Evolutionary conservation across 2,888 invertebrate species (phyloP).

Genomic region (Habroteleia sp.): DNA sequence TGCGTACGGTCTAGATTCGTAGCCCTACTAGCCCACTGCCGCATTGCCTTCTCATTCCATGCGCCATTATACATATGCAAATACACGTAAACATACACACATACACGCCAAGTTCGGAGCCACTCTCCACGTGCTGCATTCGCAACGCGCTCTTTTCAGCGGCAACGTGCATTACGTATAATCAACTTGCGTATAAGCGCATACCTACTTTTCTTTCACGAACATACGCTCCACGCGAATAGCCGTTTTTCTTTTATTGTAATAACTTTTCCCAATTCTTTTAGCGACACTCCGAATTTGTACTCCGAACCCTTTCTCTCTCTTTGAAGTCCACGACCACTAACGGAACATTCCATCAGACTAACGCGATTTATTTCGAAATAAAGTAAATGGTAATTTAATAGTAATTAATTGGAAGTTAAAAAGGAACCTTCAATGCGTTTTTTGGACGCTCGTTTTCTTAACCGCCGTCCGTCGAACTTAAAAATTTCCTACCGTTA

Average conservation of each 20-base stretch:
- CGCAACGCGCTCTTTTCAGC: conserved; percentile 54
- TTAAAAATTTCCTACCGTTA: no score
- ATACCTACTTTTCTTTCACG: conserved; percentile 16
- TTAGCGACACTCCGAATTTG: background rate
- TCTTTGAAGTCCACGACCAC: background rate
- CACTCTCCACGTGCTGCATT: conserved; percentile 61
- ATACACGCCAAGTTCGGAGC: conserved; percentile 26
- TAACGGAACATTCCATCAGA: background rate
- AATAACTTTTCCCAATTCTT: background rate
- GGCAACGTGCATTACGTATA: conserved; percentile 51
- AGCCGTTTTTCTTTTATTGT: background rate
- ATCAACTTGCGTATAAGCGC: conserved; percentile 44
- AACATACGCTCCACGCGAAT: background rate
- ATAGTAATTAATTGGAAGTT: background rate
- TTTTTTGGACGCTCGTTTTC: no score
- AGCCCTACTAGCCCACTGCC: conserved; percentile 78
- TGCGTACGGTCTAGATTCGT: conserved; percentile 72
- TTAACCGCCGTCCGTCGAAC: no score
- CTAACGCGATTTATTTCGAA: background rate
- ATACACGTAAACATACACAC: conserved; percentile 47
- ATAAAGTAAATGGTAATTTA: background rate
- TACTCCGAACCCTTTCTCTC: background rate
- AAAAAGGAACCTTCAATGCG: background rate
- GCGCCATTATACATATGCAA: conserved; percentile 56
- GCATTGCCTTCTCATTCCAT: conserved; percentile 66